These are phyloP conservation scores for Agrochola lychnidis DNA, from an alignment of 2,888 invertebrate genomes.

Conservation along the genomic window DNA sequence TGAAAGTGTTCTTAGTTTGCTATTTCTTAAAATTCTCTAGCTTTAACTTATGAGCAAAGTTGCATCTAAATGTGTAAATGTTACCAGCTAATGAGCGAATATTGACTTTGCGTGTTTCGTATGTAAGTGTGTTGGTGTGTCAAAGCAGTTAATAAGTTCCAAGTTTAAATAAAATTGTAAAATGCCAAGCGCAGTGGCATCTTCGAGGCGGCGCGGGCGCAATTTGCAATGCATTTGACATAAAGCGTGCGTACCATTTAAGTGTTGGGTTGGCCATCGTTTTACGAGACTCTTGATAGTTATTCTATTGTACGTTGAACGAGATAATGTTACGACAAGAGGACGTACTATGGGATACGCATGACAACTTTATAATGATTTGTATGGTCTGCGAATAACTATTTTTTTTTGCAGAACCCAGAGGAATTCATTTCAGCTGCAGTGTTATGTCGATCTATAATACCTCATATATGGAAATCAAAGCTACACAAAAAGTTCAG, in stretches of 20 bases:
- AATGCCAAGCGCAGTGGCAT: conserved; percentile 73
- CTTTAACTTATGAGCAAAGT: conserved; percentile 25
- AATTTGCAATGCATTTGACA: conserved; percentile 79
- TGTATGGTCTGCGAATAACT: not conserved
- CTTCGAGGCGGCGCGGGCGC: conserved; percentile 62
- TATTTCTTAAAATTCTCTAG: conserved; percentile 39
- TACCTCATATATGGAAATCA: not conserved
- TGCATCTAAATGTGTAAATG: conserved; percentile 52
- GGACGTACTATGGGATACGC: conserved; percentile 68
- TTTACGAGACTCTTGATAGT: conserved; percentile 83
- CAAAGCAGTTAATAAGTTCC: conserved; percentile 64
- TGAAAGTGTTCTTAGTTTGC: conserved; percentile 4
- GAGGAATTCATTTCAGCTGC: not conserved
- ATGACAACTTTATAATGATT: conserved; percentile 11
- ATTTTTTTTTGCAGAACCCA: not conserved
- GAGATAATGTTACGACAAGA: conserved; percentile 78
- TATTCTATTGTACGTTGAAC: conserved; percentile 82
- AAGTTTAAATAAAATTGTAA: conserved; percentile 74
- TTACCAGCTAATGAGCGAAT: conserved; percentile 48
- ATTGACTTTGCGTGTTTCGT: conserved; percentile 46
- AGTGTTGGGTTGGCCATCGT: conserved; percentile 76
- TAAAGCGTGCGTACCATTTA: conserved; percentile 81
- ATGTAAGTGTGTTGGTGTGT: conserved; percentile 63
- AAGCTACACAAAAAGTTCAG: not conserved
- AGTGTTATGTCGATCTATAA: not conserved